Percentiles rank a stretch among this genome's conserved stretches.
phyloP scores from a whole-genome alignment of 2,888 invertebrate genomes.

The Polylopha cassiicola region DNA sequence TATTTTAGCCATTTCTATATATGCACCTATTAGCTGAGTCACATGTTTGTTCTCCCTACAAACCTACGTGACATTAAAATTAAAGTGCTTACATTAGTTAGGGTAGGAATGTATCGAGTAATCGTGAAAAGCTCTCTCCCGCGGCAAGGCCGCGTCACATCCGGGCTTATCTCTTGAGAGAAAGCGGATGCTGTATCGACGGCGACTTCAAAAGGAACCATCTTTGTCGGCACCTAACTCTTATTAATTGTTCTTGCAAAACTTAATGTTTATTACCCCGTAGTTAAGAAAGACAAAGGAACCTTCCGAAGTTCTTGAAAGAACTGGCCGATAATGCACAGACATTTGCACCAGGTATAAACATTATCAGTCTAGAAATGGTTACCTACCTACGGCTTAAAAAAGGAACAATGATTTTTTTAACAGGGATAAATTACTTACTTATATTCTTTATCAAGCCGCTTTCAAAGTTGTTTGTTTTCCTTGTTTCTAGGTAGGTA shows the following conservation, averaged over 20 bases:
- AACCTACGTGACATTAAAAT: conserved; percentile 38
- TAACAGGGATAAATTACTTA: conserved; percentile 1
- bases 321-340: conserved; percentile 15
- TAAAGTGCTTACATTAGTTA: conserved; percentile 42
- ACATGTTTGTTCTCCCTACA: conserved; percentile 36
- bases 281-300: too few relatives aligned
- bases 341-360: conserved; percentile 2
- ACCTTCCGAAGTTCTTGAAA: conserved; percentile 27
- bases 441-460: background rate
- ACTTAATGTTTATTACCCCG: conserved; percentile 59
- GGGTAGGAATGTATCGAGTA: conserved; percentile 67
- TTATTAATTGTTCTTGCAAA: conserved; percentile 67
- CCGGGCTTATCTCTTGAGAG: conserved; percentile 62
- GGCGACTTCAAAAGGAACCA: conserved; percentile 61
- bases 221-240: conserved; percentile 59
- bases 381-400: background rate
- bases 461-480: conserved; percentile 13
- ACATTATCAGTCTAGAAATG: background rate
- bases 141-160: conserved; percentile 65
- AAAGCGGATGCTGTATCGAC: conserved; percentile 66
- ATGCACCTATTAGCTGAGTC: conserved; percentile 40
- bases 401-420: conserved; percentile 4
- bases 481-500: conserved; percentile 8
- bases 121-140: conserved; percentile 67
- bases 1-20: background rate